Evolutionary conservation across 2,888 invertebrate species (phyloP), one percentile per base, ranked within the genome.

Genomic region (Eupeodes luniger): DNA sequence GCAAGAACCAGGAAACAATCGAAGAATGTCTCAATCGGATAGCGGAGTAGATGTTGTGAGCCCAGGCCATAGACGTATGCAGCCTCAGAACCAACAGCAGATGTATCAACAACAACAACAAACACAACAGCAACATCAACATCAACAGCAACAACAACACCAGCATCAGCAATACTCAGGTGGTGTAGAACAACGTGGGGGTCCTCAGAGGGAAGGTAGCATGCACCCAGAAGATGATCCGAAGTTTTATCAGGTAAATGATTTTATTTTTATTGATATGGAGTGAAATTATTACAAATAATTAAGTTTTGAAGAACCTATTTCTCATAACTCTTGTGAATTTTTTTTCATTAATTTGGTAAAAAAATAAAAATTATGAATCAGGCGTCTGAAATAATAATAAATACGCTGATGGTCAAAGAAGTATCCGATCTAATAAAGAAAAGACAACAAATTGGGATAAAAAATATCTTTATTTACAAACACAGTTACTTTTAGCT

Each of bases 221-320:
- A 90, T 94, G 86, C 95, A 94, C 92, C 95, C 95, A 79, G 96
- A 96, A 90, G 96, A 96, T 91, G 96, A 96, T 93, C 95, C 95
- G 12, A 94, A 94, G 89, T 95, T 95, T 91, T 96, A 96, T 92
- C 94, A 94, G 92, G 94, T 93, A 27, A 27, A 27, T 27, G 1
- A 89, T 77, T 44, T 53, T 47, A 11, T 27, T 57, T 5, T 11
- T 11, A 4, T 47, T 27, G 27, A 40, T 40, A 40, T 40, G 0
- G 1, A 40, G 40, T 40, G 0, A 27, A 27, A 27, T 27, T 27
- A 27, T 27, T 27, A 27, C 27, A 27, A 27, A 27, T 27, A 27
- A 27, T 27, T 27, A 27, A 27, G 19, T 27, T 27, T 27, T 27
- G 27, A 27, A 27, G 27, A 27, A 27, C 2, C 19, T 19, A 19